Base-by-base conservation (phyloP, 2,888 invertebrate genomes). In the Azorinus chamasolen region DNA sequence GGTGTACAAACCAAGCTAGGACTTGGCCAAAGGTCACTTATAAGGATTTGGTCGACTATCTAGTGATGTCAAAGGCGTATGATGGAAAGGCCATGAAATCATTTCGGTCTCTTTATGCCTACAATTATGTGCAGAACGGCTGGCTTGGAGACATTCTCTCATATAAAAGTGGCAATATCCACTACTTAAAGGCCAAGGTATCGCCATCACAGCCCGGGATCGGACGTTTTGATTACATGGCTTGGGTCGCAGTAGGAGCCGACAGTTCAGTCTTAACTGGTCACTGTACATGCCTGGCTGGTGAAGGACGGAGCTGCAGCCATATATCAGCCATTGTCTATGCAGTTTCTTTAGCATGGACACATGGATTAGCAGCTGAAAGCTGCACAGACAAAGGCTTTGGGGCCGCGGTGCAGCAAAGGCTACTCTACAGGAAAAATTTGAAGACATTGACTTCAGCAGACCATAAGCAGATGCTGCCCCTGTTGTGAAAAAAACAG, bases 81-180 rank as follows among this genome's bases (percentile, higher is more conserved):
- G 62, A 70, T 27, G 70, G 70, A 4, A 70, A 63, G 18, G 43
- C 14, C 16, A 55, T 63, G 63, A 48, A 57, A 24, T 27, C 63
- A 1, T 70, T 62, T 20, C 22, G 64, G 12, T 57, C 58, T 8
- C 16, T 53, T 16, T 71, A 64, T 64, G 64, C 39, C 10, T 71
- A 57, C 39, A 64, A 64, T 20, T 64, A 71, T 64, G 64, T 71
- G 4, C 64, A 64, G 24, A 64, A 64, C 51, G 63, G 71, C 1
- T 71, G 58, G 71, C 32, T 64, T n/a, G 53, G 58, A 1, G 55
- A 55, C 39, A 55, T 39, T 12, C 39, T n/a, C 5, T 41, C 20
- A 12, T 53, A 51, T 12, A 50, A 50, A 16, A 25, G 3, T n/a
- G 41, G 37, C 18, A 16, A 43, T 24, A n/a, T 45, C 18, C 20